A percentile compares a stretch with the other conserved stretches of the same genome.
Conservation (phyloP, 2,113 vertebrate species). For the Anoplopoma fimbria region DNA sequence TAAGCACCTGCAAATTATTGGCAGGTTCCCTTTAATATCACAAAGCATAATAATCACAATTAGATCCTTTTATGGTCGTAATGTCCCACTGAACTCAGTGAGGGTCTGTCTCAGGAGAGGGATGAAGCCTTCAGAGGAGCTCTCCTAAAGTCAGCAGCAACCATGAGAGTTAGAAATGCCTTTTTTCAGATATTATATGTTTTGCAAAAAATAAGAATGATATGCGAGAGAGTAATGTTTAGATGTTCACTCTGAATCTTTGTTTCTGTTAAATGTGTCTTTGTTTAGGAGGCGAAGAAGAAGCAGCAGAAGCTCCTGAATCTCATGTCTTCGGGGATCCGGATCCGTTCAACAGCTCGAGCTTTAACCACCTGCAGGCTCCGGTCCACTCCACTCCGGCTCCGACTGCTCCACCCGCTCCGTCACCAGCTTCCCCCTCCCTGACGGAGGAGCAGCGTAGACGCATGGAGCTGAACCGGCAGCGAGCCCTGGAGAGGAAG, state of each 20-base stretch:
- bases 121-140: too few species aligned
- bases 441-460: slow-evolving; percentile 89
- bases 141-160: too few species aligned
- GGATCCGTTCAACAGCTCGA: slow-evolving; percentile 39
- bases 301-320: not conserved
- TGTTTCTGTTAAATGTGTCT: not conserved
- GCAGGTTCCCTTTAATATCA: too few species aligned
- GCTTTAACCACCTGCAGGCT: slow-evolving; percentile 10
- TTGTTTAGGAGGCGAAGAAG: slow-evolving; percentile 65
- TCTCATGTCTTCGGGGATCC: slow-evolving; percentile 51
- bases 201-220: too few species aligned
- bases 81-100: too few species aligned
- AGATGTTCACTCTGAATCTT: not conserved
- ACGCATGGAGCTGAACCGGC: slow-evolving; percentile 90
- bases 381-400: slow-evolving; percentile 64
- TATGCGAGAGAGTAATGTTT: too few species aligned
- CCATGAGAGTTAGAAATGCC: too few species aligned
- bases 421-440: slow-evolving; percentile 26
- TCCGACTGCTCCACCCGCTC: slow-evolving; percentile 13
- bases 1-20: too few species aligned
- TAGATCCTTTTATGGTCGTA: too few species aligned
- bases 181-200: too few species aligned
- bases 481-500: slow-evolving; percentile 88
- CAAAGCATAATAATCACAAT: too few species aligned
- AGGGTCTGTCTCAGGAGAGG: too few species aligned